Evolutionary conservation across 2,888 invertebrate genomes (phyloP).

Genomic region (Mimumesa dahlbomi): DNA sequence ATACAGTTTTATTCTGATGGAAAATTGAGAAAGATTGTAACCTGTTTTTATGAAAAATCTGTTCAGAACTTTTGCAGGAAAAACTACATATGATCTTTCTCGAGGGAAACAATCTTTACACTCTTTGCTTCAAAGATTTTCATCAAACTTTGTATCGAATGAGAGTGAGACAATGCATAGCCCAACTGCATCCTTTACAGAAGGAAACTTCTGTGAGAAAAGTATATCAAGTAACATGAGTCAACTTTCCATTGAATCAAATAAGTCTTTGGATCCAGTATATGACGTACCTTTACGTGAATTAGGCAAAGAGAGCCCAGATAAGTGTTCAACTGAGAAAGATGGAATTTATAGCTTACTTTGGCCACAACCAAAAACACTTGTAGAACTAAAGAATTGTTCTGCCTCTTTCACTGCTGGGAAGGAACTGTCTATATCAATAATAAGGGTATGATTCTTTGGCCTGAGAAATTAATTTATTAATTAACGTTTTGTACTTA

Average conservation of each 20-base stretch:
- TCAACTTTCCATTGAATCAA: conserved; percentile 76
- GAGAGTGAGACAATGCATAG: conserved; percentile 74
- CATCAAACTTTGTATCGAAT: conserved; percentile 69
- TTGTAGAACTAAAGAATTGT: conserved; percentile 81
- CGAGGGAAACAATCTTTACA: conserved; percentile 70
- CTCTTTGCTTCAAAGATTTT: conserved; percentile 69
- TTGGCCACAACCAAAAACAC: conserved; percentile 84
- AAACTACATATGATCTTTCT: conserved; percentile 76
- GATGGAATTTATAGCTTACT: conserved; percentile 76
- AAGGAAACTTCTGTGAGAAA: conserved; percentile 72
- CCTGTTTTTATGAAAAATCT: too few relatives aligned
- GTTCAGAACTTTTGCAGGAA: conserved; percentile 75
- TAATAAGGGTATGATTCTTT: conserved; percentile 74
- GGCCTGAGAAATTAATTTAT: not conserved
- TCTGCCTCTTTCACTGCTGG: conserved; percentile 79
- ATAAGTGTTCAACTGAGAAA: conserved; percentile 64
- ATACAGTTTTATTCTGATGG: too few relatives aligned
- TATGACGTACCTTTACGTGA: conserved; percentile 72
- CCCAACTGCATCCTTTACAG: conserved; percentile 67
- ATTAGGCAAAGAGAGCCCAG: conserved; percentile 70
- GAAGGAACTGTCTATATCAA: conserved; percentile 81
- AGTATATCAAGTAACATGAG: conserved; percentile 73
- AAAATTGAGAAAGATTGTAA: too few relatives aligned
- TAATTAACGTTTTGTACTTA: not conserved
- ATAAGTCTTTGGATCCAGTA: conserved; percentile 75